These are phyloP conservation scores for Ceratitis capitata DNA, from an alignment of 1,140 invertebrate genomes.

Conservation along the genomic window DNA sequence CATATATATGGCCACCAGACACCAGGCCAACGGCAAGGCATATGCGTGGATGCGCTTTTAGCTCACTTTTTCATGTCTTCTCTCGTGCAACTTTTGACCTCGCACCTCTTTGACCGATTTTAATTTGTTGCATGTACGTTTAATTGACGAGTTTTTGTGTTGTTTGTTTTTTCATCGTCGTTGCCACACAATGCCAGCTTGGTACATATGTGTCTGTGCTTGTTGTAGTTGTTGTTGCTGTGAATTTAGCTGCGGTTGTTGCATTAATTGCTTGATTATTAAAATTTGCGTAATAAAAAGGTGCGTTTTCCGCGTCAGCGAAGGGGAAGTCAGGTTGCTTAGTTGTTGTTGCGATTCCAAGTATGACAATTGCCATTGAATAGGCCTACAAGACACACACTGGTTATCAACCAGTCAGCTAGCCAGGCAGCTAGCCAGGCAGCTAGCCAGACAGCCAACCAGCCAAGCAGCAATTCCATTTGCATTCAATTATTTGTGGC, in stretches of 20 bases:
- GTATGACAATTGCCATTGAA: not conserved
- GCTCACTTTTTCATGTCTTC: not conserved
- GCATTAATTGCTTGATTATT: conserved; percentile 33
- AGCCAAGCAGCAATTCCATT: not conserved
- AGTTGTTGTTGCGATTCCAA: not conserved
- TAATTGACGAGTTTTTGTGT: conserved; percentile 12
- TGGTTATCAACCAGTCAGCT: not conserved
- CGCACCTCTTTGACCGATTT: conserved; percentile 34
- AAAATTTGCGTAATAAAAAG: conserved; percentile 41
- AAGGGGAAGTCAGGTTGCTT: not conserved
- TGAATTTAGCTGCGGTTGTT: conserved; percentile 26
- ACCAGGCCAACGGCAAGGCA: not conserved
- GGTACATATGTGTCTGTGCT: not conserved
- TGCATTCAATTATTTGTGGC: conserved; percentile 17
- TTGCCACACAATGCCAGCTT: no score
- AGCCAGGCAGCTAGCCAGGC: not conserved
- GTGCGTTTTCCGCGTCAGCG: not conserved
- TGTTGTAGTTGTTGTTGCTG: conserved; percentile 2
- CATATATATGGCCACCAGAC: not conserved
- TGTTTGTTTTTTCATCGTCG: not conserved
- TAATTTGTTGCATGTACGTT: conserved; percentile 30
- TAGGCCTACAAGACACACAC: no score
- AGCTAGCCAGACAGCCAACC: not conserved
- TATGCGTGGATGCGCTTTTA: conserved; percentile 8
- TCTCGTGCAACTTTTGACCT: conserved; percentile 36